Base-by-base conservation (phyloP, 2,888 invertebrate species). In the Zele albiditarsus region DNA sequence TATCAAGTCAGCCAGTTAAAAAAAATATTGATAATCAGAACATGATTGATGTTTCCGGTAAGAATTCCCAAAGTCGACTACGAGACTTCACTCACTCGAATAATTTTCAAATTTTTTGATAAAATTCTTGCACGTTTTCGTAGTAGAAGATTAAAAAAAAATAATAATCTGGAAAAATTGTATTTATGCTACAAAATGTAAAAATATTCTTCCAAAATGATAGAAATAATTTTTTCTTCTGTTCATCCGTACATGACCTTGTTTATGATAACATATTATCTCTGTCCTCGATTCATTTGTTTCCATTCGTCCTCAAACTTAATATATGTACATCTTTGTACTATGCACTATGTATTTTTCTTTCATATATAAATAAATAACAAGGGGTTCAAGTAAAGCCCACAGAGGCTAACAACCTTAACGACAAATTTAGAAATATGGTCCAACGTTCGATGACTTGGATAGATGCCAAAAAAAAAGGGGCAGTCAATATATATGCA, bases 371-470 rank as follows among this genome's bases (percentile, higher is more conserved):
- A 27, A 23, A 70, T 49, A 60, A 38, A 16, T 60, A 33, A 60
- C 42, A 60, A 16, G 38, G 16, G 28, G 46, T 16, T 16, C 38
- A 16, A 23, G 58, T 31, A 46, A 60, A 71, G 42, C 42, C n/a
- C 46, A 31, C 53, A 16, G 70, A 33, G 74, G 74, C 70, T 70
- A 65, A 74, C 42, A 70, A 74, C 74, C 74, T 74, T 70, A 65
- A 58, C 57, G 70, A 74, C 70, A 74, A 70, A 70, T 74, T 74
- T 74, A 74, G 74, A 74, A 70, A 70, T 69, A 70, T 57, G 57
- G 49, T 70, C 65, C 58, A 49, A 53, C 69, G 65, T 74, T 74
- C 74, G 70, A 74, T 74, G 70, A 70, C 69, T 74, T 74, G 74
- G 74, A 70, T 58, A 23, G 20, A 65, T 57, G 74, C 74, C 74